Conservation (phyloP, 1,140 invertebrate genomes). For the Lordiphosa collinella region DNA sequence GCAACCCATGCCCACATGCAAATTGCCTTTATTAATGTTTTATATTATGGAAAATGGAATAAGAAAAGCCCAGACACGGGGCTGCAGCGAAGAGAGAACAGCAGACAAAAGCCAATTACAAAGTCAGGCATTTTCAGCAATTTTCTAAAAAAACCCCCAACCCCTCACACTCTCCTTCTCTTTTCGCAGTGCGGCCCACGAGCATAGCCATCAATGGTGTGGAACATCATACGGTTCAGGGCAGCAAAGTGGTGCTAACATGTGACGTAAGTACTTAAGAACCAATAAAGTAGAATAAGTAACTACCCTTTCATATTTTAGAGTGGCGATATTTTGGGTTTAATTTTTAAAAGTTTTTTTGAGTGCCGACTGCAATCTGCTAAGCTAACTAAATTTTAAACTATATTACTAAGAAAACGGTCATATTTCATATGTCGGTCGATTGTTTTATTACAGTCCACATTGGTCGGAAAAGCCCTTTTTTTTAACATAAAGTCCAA, state of each 20-base stretch:
- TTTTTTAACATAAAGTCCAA: too few species aligned
- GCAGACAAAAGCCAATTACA: slow-evolving; percentile 50
- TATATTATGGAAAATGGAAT: slow-evolving; percentile 33
- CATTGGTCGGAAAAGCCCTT: too few species aligned
- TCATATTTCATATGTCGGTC: too few species aligned
- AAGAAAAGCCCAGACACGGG: slow-evolving; percentile 1
- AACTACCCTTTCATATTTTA: too few species aligned
- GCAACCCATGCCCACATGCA: slow-evolving; percentile 31
- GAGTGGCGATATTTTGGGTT: too few species aligned
- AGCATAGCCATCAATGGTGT: slow-evolving; percentile 87
- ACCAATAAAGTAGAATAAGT: too few species aligned
- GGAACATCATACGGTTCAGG: slow-evolving; percentile 87
- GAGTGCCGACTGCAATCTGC: too few species aligned
- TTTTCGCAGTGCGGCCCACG: slow-evolving; percentile 85
- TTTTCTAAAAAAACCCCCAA: slow-evolving; percentile 52
- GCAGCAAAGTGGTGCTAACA: slow-evolving; percentile 87
- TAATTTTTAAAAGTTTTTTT: too few species aligned
- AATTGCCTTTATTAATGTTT: slow-evolving; percentile 60
- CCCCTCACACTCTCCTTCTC: slow-evolving; percentile 4
- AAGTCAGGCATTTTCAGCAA: slow-evolving; percentile 47
- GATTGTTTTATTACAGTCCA: too few species aligned
- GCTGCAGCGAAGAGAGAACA: slow-evolving; percentile 4
- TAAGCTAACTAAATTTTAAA: too few species aligned
- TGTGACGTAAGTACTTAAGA: slow-evolving; percentile 82
- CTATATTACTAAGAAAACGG: too few species aligned